These are phyloP conservation scores for Perognathus longimembris DNA, from an alignment of 2,113 vertebrate genomes.

Conservation along the genomic window DNA sequence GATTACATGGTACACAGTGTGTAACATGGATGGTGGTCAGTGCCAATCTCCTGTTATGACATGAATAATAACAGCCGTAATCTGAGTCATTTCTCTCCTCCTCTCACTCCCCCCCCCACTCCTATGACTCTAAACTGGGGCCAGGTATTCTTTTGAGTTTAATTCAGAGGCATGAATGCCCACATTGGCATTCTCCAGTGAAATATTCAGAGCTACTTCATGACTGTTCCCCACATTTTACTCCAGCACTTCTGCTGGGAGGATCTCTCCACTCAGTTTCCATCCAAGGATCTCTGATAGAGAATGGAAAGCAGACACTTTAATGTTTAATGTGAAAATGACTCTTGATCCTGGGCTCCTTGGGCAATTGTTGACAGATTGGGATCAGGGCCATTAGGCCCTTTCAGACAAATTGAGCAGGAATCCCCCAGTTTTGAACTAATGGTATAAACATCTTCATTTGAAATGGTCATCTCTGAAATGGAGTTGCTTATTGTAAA, in stretches of 20 bases:
- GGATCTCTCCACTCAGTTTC: slow-evolving; percentile 56
- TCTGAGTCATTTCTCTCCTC: slow-evolving; percentile 41
- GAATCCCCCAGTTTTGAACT: not conserved
- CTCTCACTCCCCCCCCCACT: not conserved
- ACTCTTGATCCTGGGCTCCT: not conserved
- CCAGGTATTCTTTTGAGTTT: slow-evolving; percentile 31
- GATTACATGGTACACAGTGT: slow-evolving; percentile 25
- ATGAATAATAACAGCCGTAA: not conserved
- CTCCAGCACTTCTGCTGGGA: slow-evolving; percentile 46
- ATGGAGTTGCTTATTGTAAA: slow-evolving; percentile 17
- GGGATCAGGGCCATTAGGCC: not conserved
- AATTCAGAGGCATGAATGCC: slow-evolving; percentile 30
- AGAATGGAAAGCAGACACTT: slow-evolving; percentile 21
- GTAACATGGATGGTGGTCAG: not conserved
- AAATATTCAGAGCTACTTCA: not conserved
- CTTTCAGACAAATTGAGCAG: not conserved
- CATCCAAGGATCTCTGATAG: not conserved
- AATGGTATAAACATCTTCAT: not conserved
- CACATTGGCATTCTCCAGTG: not conserved
- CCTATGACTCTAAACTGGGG: not conserved
- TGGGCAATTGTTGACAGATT: slow-evolving; percentile 33
- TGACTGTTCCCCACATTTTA: slow-evolving; percentile 40
- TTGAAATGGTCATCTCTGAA: not conserved
- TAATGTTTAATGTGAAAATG: slow-evolving; percentile 67
- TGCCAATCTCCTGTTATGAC: slow-evolving; percentile 21